Evolutionary conservation across 2,113 vertebrate species (phyloP), one percentile per base, ranked within the genome.

Genomic region (Elgaria multicarinata): DNA sequence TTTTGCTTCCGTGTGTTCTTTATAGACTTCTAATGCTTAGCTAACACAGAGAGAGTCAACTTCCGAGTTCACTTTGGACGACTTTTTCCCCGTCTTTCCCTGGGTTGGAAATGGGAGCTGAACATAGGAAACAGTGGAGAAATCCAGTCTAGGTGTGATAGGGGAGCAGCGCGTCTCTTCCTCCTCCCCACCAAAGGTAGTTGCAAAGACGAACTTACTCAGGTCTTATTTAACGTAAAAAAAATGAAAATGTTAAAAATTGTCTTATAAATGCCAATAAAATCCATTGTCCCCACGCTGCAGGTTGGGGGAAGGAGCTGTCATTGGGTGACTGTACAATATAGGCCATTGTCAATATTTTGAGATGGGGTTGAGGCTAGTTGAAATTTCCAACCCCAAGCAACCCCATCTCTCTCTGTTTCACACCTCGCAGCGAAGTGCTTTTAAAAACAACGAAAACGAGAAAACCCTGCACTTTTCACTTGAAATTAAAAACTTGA

Each of bases 1-100:
- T 26, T 66, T 53, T 4, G 84, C 91, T 91, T 74, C 84, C 84
- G 84, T 42, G 44, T 50, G 12, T 36, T 39, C 83, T 53, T 46
- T 14, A 2, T 36, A 74, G 33, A 85, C 2, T 53, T 53, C 20
- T 3, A 24, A 6, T 4, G 0, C 0, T 0, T 36, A 72, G 67
- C 28, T 4, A 12, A 53, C 14, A 55, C 83, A 14, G 3, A 22
- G 0, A 36, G 67, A 84, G 46, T 3, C 13, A 28, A 53, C 33
- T 85, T 85, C 83, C 46, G 83, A 50, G 46, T 16, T 71, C 64
- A 44, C 62, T 69, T 46, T n/a, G 14, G 24, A n/a, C 4, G 2
- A 84, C 39, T 44, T 75, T 18, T n/a, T 16, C n/a, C 33, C 12
- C 69, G 7, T 28, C 66, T 28, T n/a, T 13, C 69, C 3, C 28